phyloP scores from a whole-genome alignment of 2,797 vertebrate genomes.

The Nyctibius grandis region DNA sequence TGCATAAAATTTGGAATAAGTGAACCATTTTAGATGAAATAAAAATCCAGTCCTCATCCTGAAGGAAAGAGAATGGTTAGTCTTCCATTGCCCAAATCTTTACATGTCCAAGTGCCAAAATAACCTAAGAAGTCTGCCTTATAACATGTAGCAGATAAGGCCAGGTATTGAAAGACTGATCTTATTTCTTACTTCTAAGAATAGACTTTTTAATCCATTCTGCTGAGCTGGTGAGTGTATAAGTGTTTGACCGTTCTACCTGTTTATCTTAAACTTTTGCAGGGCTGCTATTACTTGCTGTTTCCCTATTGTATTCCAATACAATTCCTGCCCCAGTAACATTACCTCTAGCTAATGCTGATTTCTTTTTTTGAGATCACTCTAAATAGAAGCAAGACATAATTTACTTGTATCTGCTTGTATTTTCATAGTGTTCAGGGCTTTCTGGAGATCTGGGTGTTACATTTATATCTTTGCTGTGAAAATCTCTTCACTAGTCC shows the following conservation, averaged over 20 bases:
- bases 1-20: background rate
- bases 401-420: slow-evolving; percentile 21
- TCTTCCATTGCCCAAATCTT: background rate
- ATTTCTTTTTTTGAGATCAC: background rate
- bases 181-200: slow-evolving; percentile 1
- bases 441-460: slow-evolving; percentile 30
- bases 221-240: background rate
- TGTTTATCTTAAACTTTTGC: background rate
- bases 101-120: background rate
- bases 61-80: background rate
- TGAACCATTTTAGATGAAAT: background rate
- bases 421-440: background rate
- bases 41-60: background rate
- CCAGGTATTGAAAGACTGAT: background rate
- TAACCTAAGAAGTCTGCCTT: background rate
- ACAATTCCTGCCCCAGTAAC: background rate
- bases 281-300: background rate
- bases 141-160: background rate
- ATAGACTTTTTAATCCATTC: background rate
- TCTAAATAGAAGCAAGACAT: slow-evolving; percentile 29
- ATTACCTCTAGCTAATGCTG: background rate
- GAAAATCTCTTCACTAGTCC: slow-evolving; percentile 15
- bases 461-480: slow-evolving; percentile 26
- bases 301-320: background rate
- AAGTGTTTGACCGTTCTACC: background rate